Percentiles rank a stretch among this genome's conserved stretches.
Conservation (phyloP, 2,113 vertebrate species). For the Cyanoramphus novaezelandiae region DNA sequence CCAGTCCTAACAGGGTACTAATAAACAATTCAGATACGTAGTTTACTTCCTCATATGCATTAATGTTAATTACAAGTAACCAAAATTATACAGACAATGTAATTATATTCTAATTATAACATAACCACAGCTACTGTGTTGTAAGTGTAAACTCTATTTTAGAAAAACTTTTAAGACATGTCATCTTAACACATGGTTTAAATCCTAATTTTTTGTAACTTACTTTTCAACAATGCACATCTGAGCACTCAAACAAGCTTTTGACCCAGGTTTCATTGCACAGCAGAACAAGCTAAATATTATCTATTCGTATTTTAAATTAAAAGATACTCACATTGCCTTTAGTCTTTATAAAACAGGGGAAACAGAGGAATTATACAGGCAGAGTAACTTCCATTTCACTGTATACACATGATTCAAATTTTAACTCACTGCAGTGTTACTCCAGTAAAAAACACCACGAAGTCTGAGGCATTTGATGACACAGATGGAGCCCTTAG, state of each 20-base stretch:
- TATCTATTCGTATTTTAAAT: not conserved
- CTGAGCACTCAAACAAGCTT: not conserved
- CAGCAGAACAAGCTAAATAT: not conserved
- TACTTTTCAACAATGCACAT: not conserved
- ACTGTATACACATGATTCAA: not conserved
- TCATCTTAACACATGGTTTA: not conserved
- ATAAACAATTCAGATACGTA: constrained; percentile 52
- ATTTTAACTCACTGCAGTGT: not conserved
- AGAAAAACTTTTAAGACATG: not conserved
- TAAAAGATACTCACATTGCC: not conserved
- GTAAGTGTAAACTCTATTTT: not conserved
- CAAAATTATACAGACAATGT: constrained; percentile 51
- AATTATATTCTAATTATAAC: constrained; percentile 57
- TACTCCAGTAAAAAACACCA: not conserved
- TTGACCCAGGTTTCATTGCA: not conserved
- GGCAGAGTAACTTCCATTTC: not conserved
- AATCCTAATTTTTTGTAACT: not conserved
- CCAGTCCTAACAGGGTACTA: constrained; percentile 25
- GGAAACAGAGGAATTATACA: not conserved
- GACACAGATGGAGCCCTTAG: not conserved
- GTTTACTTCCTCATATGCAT: constrained; percentile 58
- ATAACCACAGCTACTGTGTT: constrained; percentile 34
- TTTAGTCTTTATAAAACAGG: not conserved
- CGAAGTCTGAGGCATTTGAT: not conserved
- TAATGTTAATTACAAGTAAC: constrained; percentile 62